Evolutionary conservation across 2,888 invertebrate species (phyloP).

Genomic region (Parnassius orleans): DNA sequence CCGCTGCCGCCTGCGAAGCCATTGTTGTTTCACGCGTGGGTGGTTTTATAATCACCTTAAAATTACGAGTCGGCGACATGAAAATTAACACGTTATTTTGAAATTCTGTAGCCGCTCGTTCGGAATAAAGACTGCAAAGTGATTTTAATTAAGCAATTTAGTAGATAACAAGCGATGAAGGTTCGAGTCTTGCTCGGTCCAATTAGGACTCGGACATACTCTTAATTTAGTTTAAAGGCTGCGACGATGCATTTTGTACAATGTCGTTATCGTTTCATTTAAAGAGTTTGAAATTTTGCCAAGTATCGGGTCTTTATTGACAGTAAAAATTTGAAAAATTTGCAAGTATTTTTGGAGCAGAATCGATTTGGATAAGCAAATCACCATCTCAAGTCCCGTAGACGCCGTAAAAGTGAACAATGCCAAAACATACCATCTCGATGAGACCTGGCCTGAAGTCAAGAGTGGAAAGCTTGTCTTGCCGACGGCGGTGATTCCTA

Average conservation of each 20-base stretch:
- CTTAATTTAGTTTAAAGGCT: conserved; percentile 24
- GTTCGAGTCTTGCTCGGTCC: conserved; percentile 17
- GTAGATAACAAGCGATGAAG: conserved; percentile 18
- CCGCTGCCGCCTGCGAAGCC: conserved; percentile 15
- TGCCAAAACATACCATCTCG: too few relatives aligned
- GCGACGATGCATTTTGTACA: conserved; percentile 19
- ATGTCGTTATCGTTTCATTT: conserved; percentile 23
- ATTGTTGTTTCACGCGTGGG: conserved; percentile 29
- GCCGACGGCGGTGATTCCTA: too few relatives aligned
- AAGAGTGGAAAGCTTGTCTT: too few relatives aligned
- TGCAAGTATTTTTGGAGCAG: not conserved
- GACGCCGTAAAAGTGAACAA: too few relatives aligned
- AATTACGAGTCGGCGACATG: conserved; percentile 20
- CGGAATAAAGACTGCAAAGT: conserved; percentile 9
- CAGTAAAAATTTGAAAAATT: conserved; percentile 7
- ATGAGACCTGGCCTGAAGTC: too few relatives aligned
- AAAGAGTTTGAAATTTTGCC: conserved; percentile 25
- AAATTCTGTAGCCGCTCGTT: conserved; percentile 5
- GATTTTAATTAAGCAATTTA: conserved; percentile 22
- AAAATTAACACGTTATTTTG: conserved; percentile 25
- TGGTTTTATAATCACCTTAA: conserved; percentile 24
- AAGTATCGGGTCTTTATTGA: conserved; percentile 14
- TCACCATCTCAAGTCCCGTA: too few relatives aligned
- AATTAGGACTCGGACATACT: conserved; percentile 21
- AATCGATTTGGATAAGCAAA: too few relatives aligned